A percentile compares a stretch with the other conserved stretches of the same genome.
Evolutionary conservation across 2,113 vertebrate genomes (phyloP).

Genomic region (Laticauda laticaudata): DNA sequence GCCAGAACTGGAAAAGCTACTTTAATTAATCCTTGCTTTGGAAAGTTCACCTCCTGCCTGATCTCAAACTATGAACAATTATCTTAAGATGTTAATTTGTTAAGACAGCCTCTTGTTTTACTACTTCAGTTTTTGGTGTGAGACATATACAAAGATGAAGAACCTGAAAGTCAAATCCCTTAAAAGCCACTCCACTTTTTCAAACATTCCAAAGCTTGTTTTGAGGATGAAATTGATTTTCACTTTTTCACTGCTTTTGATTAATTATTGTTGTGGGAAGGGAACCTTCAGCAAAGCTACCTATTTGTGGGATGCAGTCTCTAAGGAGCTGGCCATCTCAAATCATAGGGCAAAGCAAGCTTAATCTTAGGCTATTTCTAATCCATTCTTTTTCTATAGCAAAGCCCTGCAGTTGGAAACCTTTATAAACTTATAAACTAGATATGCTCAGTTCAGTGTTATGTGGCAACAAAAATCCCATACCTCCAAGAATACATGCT

Average conservation of each 20-base stretch:
- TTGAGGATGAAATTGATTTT: not conserved
- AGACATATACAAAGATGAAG: not conserved
- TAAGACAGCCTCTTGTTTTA: not conserved
- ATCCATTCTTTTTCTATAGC: conserved; percentile 24
- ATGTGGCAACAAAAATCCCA: not conserved
- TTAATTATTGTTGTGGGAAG: not conserved
- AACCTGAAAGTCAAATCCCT: conserved; percentile 19
- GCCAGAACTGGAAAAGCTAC: not conserved
- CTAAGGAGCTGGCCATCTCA: conserved; percentile 52
- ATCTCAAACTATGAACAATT: not conserved
- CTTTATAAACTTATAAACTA: not conserved
- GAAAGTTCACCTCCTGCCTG: not conserved
- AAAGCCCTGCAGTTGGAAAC: not conserved
- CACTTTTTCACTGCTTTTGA: conserved; percentile 13
- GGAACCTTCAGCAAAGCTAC: not conserved
- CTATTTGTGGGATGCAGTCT: not conserved
- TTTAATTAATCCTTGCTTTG: not conserved
- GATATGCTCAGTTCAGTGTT: not conserved
- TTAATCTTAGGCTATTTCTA: conserved; percentile 45
- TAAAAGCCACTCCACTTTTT: conserved; percentile 12
- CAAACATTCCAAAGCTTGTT: conserved; percentile 1
- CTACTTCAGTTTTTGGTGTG: not conserved
- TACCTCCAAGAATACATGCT: not conserved
- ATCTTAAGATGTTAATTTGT: not conserved
- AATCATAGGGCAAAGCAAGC: not conserved